Evolutionary conservation across 2,888 invertebrate genomes (phyloP).

Genomic region (Mycalesis mineus): DNA sequence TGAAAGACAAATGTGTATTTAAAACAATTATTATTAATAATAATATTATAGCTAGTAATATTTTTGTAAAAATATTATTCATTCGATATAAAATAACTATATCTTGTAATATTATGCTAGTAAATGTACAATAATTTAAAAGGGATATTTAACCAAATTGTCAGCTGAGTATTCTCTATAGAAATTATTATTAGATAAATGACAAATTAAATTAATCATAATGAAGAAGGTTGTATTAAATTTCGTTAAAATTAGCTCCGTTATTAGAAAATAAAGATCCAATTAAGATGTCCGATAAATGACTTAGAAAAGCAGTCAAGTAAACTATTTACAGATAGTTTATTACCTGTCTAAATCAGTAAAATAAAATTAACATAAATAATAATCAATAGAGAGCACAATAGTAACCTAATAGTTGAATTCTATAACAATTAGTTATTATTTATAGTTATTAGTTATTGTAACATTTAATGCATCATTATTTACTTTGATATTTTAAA

Average conservation of each 20-base stretch:
- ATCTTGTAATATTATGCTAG: constrained; percentile 24
- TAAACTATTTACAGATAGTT: too few relatives aligned
- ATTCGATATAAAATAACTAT: constrained; percentile 15
- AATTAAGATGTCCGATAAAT: too few relatives aligned
- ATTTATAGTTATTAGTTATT: not conserved
- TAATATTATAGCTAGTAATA: constrained; percentile 47
- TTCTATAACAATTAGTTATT: not conserved
- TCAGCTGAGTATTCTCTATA: constrained; percentile 53
- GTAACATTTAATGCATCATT: too few relatives aligned
- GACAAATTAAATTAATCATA: too few relatives aligned
- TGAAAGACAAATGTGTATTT: constrained; percentile 28
- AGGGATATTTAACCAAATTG: constrained; percentile 32
- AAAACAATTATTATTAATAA: constrained; percentile 22
- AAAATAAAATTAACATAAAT: too few relatives aligned
- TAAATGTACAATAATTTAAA: constrained; percentile 52
- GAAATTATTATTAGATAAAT: too few relatives aligned
- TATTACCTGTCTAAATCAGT: not conserved
- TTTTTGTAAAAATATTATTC: constrained; percentile 27
- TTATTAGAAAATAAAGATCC: too few relatives aligned
- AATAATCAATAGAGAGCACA: not conserved
- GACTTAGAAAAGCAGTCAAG: too few relatives aligned
- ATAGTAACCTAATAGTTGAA: not conserved
- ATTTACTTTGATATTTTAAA: not conserved
- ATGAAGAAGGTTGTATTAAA: too few relatives aligned
- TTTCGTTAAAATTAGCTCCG: too few relatives aligned